Base-by-base conservation (phyloP, 2,888 invertebrate genomes). In the Cheiracanthium punctorium region DNA sequence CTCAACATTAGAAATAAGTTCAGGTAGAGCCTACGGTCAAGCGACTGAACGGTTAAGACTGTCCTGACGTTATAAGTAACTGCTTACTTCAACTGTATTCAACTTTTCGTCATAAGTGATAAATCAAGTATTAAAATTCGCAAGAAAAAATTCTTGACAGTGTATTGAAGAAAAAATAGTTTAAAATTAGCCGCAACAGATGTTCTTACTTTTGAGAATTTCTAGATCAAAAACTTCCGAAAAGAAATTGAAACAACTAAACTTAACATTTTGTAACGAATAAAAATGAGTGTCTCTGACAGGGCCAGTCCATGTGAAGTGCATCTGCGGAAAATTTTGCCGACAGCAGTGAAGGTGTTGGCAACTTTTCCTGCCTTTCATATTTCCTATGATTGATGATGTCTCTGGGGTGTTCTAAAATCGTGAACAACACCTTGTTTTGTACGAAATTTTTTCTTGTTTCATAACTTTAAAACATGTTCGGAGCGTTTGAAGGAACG, bases 401-500 rank as follows among this genome's bases (percentile, higher is more conserved):
- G 58, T 58, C 58, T 58, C 24, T 24, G 20, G 58, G 58, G 58
- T 58, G 58, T 58, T 58, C 58, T 58, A 58, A 58, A 58, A 24
- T 48, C 17, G 12, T 58, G 58, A 58, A 58, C 20, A 24, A 12
- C 20, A 20, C 24, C 17, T 48, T 58, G 24, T 58, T 58, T 20
- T 58, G 48, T 48, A 17, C 48, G 37, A n/a, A n/a, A n/a, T n/a
- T n/a, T 12, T 48, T 48, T 48, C 17, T 48, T 17, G 48, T 48
- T 5, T 48, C 17, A 48, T 17, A 48, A 48, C 17, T 48, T 48
- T 17, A 2, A 17, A 17, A n/a, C 48, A 2, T 48, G 8, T 17
- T 48, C 10, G 48, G 17, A 17, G 48, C 2, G 7, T 17, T 5
- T 48, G 48, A 48, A 14, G 17, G 14, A n/a, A 7, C 8, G 48